phyloP scores from a whole-genome alignment of 2,888 invertebrate species.

The Phaedon cochleariae region DNA sequence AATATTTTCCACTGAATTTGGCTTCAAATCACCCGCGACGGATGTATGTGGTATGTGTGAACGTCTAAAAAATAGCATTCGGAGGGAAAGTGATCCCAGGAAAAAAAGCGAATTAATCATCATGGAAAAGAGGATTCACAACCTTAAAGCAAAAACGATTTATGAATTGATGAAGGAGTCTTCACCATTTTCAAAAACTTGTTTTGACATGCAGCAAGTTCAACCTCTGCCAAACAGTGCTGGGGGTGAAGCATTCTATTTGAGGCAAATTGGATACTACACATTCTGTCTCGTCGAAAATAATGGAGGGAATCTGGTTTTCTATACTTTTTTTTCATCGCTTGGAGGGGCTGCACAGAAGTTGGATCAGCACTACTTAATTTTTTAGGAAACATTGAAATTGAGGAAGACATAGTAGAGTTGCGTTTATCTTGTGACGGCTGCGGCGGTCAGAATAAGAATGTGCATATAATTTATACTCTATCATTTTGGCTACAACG shows the following conservation, averaged over 20 bases:
- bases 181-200: slow-evolving; percentile 7
- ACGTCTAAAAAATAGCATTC: too few species aligned
- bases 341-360: slow-evolving; percentile 8
- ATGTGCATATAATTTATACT: too few species aligned
- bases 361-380: slow-evolving; percentile 4
- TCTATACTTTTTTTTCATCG: not conserved
- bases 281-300: too few species aligned
- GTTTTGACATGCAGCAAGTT: slow-evolving; percentile 16
- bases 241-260: not conserved
- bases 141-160: too few species aligned
- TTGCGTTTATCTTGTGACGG: not conserved
- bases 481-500: slow-evolving; percentile 3
- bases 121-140: slow-evolving; percentile 4
- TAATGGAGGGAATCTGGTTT: too few species aligned
- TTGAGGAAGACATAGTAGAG: not conserved
- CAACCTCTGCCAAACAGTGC: slow-evolving; percentile 10
- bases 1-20: slow-evolving; percentile 8
- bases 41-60: too few species aligned
- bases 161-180: too few species aligned
- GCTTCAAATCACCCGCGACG: not conserved
- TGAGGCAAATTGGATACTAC: too few species aligned
- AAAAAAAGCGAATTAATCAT: too few species aligned
- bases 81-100: too few species aligned
- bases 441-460: too few species aligned
- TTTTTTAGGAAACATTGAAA: slow-evolving; percentile 7